A percentile compares a stretch with the other conserved stretches of the same genome.
These are phyloP conservation scores for Ligdia adustata DNA, from an alignment of 2,888 invertebrate genomes.

Conservation along the genomic window DNA sequence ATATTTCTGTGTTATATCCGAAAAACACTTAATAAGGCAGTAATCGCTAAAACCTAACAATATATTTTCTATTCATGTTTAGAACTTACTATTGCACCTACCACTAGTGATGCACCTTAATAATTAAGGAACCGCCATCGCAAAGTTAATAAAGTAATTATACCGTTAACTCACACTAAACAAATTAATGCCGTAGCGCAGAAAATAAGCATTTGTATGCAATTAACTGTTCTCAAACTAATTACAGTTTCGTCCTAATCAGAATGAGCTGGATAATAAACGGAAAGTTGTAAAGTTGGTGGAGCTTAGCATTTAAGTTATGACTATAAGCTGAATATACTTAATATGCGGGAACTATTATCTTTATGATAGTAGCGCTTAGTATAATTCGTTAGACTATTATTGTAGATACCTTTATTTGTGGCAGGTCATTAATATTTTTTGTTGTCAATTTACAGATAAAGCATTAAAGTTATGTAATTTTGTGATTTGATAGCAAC, in stretches of 20 bases:
- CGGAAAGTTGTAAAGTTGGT: conserved; percentile 22
- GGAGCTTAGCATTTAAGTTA: conserved; percentile 12
- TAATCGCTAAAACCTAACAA: too few species aligned
- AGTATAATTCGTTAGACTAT: neutral
- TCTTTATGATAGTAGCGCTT: conserved; percentile 3
- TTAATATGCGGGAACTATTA: neutral
- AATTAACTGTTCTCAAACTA: conserved; percentile 23
- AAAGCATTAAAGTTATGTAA: too few species aligned
- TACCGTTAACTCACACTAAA: conserved; percentile 5
- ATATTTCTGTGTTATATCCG: too few species aligned
- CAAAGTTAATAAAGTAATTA: conserved; percentile 11
- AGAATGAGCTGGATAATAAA: conserved; percentile 23
- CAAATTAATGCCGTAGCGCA: conserved; percentile 6
- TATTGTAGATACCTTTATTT: too few species aligned
- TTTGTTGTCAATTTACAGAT: too few species aligned
- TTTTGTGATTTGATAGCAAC: too few species aligned
- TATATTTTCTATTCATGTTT: too few species aligned
- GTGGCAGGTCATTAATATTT: neutral
- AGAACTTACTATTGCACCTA: too few species aligned
- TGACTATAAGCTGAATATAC: conserved; percentile 9
- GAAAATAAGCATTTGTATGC: conserved; percentile 20
- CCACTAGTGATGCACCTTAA: neutral
- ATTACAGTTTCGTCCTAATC: conserved; percentile 24
- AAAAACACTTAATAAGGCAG: too few species aligned
- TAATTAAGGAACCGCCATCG: neutral